Evolutionary conservation across 2,113 vertebrate species (phyloP).

Genomic region (Brachypodius melanocephalos): DNA sequence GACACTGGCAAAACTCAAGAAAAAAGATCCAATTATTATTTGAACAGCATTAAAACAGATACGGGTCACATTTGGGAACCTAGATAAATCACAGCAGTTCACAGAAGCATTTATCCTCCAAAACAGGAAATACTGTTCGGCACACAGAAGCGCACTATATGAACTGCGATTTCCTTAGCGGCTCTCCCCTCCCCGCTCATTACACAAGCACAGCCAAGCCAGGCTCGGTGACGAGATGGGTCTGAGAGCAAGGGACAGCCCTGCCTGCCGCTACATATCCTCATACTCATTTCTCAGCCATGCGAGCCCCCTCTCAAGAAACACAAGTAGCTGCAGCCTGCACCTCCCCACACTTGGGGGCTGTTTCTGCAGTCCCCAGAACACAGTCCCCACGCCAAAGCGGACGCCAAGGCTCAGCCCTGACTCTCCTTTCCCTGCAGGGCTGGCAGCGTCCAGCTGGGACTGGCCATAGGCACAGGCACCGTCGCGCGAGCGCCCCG

Average conservation of each 20-base stretch:
- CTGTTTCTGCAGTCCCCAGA: not conserved
- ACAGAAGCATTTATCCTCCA: not conserved
- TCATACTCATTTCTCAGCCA: not conserved
- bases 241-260: too few relatives aligned
- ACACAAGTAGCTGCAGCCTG: too few relatives aligned
- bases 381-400: too few relatives aligned
- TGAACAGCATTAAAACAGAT: not conserved
- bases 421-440: not conserved
- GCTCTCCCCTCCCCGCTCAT: too few relatives aligned
- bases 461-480: not conserved
- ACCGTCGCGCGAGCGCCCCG: fast-evolving
- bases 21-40: not conserved
- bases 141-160: fast-evolving
- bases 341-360: fast-evolving
- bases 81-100: not conserved
- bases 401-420: not conserved
- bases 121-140: not conserved
- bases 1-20: fast-evolving
- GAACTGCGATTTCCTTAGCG: not conserved
- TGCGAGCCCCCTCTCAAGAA: fast-evolving
- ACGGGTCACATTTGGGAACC: not conserved
- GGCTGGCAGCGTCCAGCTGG: not conserved
- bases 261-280: not conserved
- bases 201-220: not conserved
- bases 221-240: not conserved